A percentile compares a stretch with the other conserved stretches of the same genome.
Evolutionary conservation across 1,140 invertebrate genomes (phyloP).

Genomic region (Globodera ellingtonae): DNA sequence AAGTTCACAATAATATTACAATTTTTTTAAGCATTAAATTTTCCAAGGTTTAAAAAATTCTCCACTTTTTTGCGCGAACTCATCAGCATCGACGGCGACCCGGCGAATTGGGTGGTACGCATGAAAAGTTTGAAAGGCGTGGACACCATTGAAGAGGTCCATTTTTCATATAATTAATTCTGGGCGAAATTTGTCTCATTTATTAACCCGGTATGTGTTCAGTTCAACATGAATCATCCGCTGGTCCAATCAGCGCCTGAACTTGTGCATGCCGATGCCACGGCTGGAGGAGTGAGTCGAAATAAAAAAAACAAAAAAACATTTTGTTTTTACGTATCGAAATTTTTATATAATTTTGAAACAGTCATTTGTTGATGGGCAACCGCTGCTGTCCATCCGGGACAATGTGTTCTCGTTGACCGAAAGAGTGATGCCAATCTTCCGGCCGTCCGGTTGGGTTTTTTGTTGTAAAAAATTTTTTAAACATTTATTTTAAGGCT

Average conservation of each 20-base stretch:
- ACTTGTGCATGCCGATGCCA: background rate
- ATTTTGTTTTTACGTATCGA: background rate
- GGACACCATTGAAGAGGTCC: conserved; percentile 47
- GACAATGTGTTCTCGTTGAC: conserved; percentile 24
- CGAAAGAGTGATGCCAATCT: conserved; percentile 25
- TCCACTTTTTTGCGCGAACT: conserved; percentile 43
- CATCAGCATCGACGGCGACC: conserved; percentile 21
- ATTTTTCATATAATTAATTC: background rate
- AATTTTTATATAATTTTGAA: background rate
- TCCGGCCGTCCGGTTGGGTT: background rate
- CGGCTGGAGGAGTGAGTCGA: background rate
- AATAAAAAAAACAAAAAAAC: background rate
- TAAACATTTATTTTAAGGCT: background rate
- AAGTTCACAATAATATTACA: background rate
- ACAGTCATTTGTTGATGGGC: background rate
- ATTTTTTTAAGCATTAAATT: background rate
- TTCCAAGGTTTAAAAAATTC: conserved; percentile 47
- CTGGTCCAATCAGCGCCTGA: conserved; percentile 1
- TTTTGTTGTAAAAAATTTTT: background rate
- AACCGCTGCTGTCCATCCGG: background rate
- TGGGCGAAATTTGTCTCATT: background rate
- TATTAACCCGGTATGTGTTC: background rate
- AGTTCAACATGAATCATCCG: conserved; percentile 20
- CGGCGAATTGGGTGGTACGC: conserved; percentile 39
- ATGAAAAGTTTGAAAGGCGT: conserved; percentile 47